Base-by-base conservation (phyloP, 2,113 vertebrate species). In the Xiphophorus couchianus region DNA sequence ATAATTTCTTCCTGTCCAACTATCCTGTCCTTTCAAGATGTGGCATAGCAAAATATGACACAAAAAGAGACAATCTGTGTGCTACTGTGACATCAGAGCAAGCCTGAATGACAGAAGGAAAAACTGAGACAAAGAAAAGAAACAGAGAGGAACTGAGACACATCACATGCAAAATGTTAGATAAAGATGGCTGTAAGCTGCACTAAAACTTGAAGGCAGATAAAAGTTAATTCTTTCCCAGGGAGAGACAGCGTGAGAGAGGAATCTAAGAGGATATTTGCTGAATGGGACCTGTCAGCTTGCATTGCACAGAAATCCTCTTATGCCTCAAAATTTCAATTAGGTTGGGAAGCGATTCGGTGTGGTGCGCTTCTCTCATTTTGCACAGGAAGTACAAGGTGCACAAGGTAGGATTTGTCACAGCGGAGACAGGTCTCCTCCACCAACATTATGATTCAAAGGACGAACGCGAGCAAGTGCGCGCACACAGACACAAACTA, bases 301-400 rank as follows among this genome's bases (percentile, higher is more conserved):
- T 62, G 80, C 70, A 82, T 85, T 91, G 90, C 81, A 82, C 70
- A 77, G 76, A 91, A 94, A 94, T 94, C 93, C 92, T 93, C 92
- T 94, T 93, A 94, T 84, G 78, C 87, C 90, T 91, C 91, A 87
- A 91, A 93, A 91, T 95, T 93, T 95, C 93, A 95, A 94, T 94
- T 93, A 94, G 84, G 88, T 84, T 84, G 81, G 81, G 82, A 79
- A 76, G 78, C 83, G 82, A 84, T 84, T 86, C 74, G 66, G 69
- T 67, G 84, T 33, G 65, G 76, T 71, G 74, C 68, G 61, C 78
- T 76, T 73, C 82, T 81, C 69, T 84, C 76, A 69, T 86, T 83
- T 73, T 71, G 81, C 61, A 25, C 86, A 86, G 82, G 82, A 88
- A 85, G 77, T 86, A 85, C 83, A 89, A 87, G 89, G 85, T 85